phyloP scores from a whole-genome alignment of 2,888 invertebrate species.

The Erpobdella octoculata region DNA sequence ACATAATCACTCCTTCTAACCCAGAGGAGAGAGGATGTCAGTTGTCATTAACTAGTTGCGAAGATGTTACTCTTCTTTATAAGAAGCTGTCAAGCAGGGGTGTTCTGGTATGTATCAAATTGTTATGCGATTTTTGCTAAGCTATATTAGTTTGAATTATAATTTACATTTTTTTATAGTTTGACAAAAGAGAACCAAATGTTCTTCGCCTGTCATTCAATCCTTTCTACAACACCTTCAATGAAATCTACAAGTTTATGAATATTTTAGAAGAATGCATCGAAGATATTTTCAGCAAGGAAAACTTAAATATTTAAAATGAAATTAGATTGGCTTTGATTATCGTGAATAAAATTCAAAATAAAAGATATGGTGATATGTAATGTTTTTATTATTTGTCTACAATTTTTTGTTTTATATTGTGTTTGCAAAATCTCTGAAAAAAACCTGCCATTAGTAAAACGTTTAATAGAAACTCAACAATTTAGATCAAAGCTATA shows the following conservation, averaged over 20 bases:
- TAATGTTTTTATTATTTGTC: too few relatives aligned
- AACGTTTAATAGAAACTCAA: too few relatives aligned
- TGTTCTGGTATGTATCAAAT: constrained; percentile 53
- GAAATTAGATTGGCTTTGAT: too few relatives aligned
- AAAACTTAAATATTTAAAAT: too few relatives aligned
- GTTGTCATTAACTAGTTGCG: constrained; percentile 54
- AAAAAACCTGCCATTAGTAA: too few relatives aligned
- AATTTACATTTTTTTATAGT: constrained; percentile 46
- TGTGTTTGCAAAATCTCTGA: too few relatives aligned
- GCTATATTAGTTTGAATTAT: background rate
- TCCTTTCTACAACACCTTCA: constrained; percentile 57
- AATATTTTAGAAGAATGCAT: constrained; percentile 15
- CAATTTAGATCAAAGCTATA: too few relatives aligned
- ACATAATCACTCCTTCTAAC: constrained; percentile 56
- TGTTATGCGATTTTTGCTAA: background rate
- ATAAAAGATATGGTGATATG: too few relatives aligned
- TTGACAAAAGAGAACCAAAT: constrained; percentile 55
- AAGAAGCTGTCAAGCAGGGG: constrained; percentile 54
- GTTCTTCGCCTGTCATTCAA: constrained; percentile 56
- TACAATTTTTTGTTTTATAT: too few relatives aligned
- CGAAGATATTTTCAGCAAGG: background rate
- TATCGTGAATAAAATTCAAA: too few relatives aligned
- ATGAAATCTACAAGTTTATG: constrained; percentile 11
- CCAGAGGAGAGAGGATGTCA: constrained; percentile 56
- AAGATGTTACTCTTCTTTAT: constrained; percentile 50